Conservation (phyloP, 2,113 vertebrate species). For the Dicentrarchus labrax region DNA sequence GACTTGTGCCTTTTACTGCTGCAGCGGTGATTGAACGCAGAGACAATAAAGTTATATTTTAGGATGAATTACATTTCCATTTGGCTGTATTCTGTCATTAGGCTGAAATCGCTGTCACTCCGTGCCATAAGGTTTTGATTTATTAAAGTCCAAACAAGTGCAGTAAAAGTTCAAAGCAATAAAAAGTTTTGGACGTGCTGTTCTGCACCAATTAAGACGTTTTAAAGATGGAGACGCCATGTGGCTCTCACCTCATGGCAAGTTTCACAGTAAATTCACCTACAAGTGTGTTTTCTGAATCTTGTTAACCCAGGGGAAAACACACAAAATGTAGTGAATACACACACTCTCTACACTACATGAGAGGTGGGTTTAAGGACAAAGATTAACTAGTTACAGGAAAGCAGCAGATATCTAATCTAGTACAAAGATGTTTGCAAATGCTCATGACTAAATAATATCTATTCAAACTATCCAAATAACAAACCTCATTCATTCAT, state of each 20-base stretch:
- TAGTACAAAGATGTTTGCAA: not conserved
- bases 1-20: slow-evolving; percentile 44
- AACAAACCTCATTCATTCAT: slow-evolving; percentile 12
- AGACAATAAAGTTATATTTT: slow-evolving; percentile 45
- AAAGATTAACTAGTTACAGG: not conserved
- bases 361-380: not conserved
- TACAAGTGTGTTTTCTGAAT: slow-evolving; percentile 2
- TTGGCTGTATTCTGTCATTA: slow-evolving; percentile 40
- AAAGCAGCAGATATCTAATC: slow-evolving; percentile 1
- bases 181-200: slow-evolving; percentile 31
- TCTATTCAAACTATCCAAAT: slow-evolving; percentile 14
- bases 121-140: slow-evolving; percentile 42
- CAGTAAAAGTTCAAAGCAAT: slow-evolving; percentile 28
- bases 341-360: not conserved
- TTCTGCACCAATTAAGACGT: not conserved
- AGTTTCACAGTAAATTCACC: not conserved
- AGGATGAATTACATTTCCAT: slow-evolving; percentile 41
- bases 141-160: slow-evolving; percentile 27
- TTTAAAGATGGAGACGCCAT: slow-evolving; percentile 18
- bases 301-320: not conserved
- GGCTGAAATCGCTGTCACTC: slow-evolving; percentile 19
- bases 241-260: not conserved
- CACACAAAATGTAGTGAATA: not conserved
- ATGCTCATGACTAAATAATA: not conserved
- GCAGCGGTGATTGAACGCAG: slow-evolving; percentile 13